A percentile compares a stretch with the other conserved stretches of the same genome.
Evolutionary conservation across 2,888 invertebrate species (phyloP).

Genomic region (Hoplodrina ambigua): DNA sequence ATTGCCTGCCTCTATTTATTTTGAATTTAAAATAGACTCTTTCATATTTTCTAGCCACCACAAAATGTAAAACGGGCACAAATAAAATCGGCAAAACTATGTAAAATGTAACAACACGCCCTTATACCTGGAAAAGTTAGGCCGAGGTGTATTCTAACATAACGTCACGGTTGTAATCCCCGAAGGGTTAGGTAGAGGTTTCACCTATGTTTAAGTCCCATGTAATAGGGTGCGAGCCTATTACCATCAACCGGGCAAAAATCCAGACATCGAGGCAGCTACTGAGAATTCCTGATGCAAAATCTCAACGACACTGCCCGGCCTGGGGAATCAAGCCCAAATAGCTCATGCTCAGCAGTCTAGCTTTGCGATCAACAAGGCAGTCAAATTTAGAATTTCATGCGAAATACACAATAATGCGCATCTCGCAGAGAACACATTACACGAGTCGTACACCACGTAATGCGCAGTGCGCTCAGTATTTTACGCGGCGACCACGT

Average conservation of each 20-base stretch:
- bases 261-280: too few relatives aligned
- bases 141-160: neutral
- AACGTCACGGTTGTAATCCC: too few relatives aligned
- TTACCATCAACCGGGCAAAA: too few relatives aligned
- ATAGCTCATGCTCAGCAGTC: too few relatives aligned
- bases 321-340: too few relatives aligned
- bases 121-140: too few relatives aligned
- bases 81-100: neutral
- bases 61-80: neutral
- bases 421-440: slow-evolving; percentile 27
- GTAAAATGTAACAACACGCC: neutral
- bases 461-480: slow-evolving; percentile 51
- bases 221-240: too few relatives aligned
- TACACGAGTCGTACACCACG: slow-evolving; percentile 30
- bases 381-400: slow-evolving; percentile 17
- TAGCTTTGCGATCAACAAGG: too few relatives aligned
- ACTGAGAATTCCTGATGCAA: too few relatives aligned
- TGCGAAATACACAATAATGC: slow-evolving; percentile 21
- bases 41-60: neutral
- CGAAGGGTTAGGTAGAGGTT: too few relatives aligned
- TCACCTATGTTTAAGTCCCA: too few relatives aligned
- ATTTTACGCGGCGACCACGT: slow-evolving; percentile 59
- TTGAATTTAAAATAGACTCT: slow-evolving; percentile 7
- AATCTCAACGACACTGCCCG: too few relatives aligned
- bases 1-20: slow-evolving; percentile 10